These are phyloP conservation scores for Pollimyrus isidori DNA, from an alignment of 2,113 vertebrate species.

Conservation along the genomic window DNA sequence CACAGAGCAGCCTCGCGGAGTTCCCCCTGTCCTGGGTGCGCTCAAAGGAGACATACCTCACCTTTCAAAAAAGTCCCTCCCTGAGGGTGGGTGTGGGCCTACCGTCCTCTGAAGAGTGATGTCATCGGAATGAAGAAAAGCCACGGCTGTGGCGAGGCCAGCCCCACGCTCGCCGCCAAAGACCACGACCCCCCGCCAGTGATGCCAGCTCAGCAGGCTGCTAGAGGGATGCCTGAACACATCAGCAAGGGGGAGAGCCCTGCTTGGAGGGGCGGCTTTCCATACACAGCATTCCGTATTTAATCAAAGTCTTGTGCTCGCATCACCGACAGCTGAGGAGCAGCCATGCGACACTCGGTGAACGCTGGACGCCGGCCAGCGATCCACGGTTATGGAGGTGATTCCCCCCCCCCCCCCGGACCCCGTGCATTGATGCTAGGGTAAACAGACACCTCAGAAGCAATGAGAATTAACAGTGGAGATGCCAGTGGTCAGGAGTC, in stretches of 20 bases:
- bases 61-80: conserved; percentile 6
- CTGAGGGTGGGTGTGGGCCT: neutral
- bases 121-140: conserved; percentile 13
- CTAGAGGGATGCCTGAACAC: neutral
- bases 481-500: neutral
- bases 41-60: neutral
- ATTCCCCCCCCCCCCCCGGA: neutral
- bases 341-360: neutral
- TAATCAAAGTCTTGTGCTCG: neutral
- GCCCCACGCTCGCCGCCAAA: neutral
- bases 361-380: neutral
- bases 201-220: neutral
- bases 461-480: neutral
- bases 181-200: neutral
- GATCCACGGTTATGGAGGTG: neutral
- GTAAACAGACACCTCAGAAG: neutral
- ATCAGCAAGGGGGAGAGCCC: neutral
- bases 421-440: neutral
- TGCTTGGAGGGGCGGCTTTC: neutral
- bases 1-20: neutral
- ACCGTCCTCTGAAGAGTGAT: neutral
- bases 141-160: neutral
- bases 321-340: neutral
- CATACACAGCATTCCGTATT: neutral
- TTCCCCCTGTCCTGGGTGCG: neutral